phyloP scores from a whole-genome alignment of 2,797 vertebrate genomes.

The Phoxinus dragarum region DNA sequence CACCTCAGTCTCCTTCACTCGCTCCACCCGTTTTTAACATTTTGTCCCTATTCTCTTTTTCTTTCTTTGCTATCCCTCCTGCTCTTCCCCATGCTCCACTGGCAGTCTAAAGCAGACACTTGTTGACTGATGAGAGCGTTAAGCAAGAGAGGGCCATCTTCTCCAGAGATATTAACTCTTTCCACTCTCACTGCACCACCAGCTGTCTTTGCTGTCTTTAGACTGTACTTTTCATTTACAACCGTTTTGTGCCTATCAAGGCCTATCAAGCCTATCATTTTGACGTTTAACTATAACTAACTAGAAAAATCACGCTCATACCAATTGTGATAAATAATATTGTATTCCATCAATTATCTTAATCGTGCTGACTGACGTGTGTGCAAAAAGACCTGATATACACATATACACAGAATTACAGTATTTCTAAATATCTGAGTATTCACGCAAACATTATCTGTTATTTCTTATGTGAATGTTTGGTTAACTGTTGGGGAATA shows the following conservation, averaged over 20 bases:
- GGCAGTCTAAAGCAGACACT: constrained; percentile 56
- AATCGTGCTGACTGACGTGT: no score
- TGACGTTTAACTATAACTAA: not conserved
- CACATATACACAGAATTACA: no score
- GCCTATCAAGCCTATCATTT: not conserved
- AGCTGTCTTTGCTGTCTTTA: not conserved
- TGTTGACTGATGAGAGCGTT: constrained; percentile 68
- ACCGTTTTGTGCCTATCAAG: no score
- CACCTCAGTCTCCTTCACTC: not conserved
- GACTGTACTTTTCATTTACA: not conserved
- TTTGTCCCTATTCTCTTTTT: constrained; percentile 9
- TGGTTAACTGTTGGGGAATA: not conserved
- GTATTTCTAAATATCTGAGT: no score
- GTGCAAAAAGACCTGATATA: no score
- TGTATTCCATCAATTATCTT: not conserved
- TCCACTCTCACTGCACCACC: constrained; percentile 15
- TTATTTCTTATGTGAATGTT: no score
- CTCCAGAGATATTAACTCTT: constrained; percentile 47
- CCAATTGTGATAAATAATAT: not conserved
- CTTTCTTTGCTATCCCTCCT: constrained; percentile 15
- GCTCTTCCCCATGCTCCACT: constrained; percentile 56
- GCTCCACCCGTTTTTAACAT: constrained; percentile 9
- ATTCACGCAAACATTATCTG: no score
- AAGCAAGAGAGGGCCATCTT: constrained; percentile 46
- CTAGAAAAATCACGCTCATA: not conserved